A percentile compares a stretch with the other conserved stretches of the same genome.
Conservation (phyloP, 1,140 invertebrate genomes). For the Rhynchophorus ferrugineus region DNA sequence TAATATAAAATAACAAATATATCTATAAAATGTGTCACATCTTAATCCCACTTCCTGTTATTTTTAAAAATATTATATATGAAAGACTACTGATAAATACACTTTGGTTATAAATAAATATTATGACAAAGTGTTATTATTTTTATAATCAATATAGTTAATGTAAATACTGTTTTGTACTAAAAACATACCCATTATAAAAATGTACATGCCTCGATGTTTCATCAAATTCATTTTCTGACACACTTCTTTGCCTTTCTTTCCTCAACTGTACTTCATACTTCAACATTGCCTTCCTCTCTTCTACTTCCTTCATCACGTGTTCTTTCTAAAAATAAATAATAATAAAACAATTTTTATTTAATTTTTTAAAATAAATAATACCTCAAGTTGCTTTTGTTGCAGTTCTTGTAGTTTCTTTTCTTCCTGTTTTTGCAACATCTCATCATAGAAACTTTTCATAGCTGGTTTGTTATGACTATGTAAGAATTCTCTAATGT, state of each 20-base stretch:
- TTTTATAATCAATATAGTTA: no score
- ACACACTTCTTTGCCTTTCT: constrained; percentile 24
- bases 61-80: no score
- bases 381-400: constrained; percentile 47
- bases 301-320: constrained; percentile 61
- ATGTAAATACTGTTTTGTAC: no score
- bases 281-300: constrained; percentile 57
- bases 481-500: constrained; percentile 62
- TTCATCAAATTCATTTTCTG: constrained; percentile 30
- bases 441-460: constrained; percentile 77
- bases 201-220: no score
- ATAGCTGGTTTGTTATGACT: constrained; percentile 63
- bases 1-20: no score
- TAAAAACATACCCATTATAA: no score
- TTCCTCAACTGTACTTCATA: constrained; percentile 45
- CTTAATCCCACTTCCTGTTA: no score
- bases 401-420: constrained; percentile 49
- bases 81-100: no score
- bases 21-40: no score
- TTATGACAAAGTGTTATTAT: no score
- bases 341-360: constrained; percentile 1
- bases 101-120: no score
- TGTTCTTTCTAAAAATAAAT: constrained; percentile 45
- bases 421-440: constrained; percentile 59
- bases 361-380: constrained; percentile 2